These are phyloP conservation scores for Bombylius discolor DNA, from an alignment of 2,888 invertebrate genomes.

Conservation along the genomic window DNA sequence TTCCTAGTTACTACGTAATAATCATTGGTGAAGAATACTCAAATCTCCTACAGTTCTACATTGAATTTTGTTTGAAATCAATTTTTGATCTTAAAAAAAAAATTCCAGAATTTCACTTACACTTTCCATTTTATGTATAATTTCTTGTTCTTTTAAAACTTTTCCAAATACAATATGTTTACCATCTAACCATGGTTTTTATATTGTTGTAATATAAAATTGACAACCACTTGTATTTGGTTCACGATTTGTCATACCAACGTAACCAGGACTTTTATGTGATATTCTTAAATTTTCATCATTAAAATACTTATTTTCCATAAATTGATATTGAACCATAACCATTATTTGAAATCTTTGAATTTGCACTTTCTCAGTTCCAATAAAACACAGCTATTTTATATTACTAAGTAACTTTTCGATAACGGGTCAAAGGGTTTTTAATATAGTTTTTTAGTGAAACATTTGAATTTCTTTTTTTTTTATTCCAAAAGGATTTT, in stretches of 20 bases:
- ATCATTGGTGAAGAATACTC: no score
- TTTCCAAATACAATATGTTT: constrained; percentile 84
- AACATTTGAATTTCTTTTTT: no score
- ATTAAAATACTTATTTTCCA: constrained; percentile 66
- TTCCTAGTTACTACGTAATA: no score
- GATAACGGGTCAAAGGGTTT: no score
- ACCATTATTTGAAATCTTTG: constrained; percentile 63
- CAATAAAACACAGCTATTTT: no score
- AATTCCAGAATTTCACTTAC: constrained; percentile 21
- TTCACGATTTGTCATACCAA: constrained; percentile 86
- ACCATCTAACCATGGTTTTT: constrained; percentile 80
- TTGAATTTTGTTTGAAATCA: neutral
- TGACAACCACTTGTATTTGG: constrained; percentile 89
- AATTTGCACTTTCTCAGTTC: no score
- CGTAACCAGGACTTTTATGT: constrained; percentile 69
- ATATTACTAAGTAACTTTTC: no score
- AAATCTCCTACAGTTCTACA: no score
- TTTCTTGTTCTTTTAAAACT: constrained; percentile 63
- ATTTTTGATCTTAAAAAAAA: no score
- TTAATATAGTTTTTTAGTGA: no score
- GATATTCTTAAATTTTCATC: constrained; percentile 76
- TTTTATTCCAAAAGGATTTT: no score
- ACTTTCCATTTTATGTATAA: constrained; percentile 71
- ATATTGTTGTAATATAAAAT: constrained; percentile 82
- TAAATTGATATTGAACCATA: constrained; percentile 75